Evolutionary conservation across 2,797 vertebrate genomes (phyloP), one percentile per base, ranked within the genome.

Genomic region (Champsocephalus esox): DNA sequence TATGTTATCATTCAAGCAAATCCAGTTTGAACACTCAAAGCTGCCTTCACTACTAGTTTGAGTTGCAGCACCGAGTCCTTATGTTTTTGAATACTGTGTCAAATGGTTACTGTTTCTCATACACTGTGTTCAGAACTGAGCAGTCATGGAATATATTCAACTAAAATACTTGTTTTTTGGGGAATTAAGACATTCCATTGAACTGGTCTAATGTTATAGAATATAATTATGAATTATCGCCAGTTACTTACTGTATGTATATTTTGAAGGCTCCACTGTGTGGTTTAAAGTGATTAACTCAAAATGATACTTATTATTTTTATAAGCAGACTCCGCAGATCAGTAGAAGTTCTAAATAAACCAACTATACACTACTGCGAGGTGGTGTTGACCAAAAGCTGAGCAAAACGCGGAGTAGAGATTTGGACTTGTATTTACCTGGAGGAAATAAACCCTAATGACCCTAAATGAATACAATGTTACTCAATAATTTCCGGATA

Each of bases 1-100:
- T 88, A 62, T 77, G 45, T 69, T 62, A 50, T 64, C 50, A 4
- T 62, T 67, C 34, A 68, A 85, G 66, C 67, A 87, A 77, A 80
- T 82, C 45, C 21, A 77, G 58, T 60, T 48, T 9, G 1, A 73
- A 56, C 60, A 48, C 49, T 50, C 49, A 65, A 50, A 77, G 75
- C 64, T 79, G 73, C 67, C 75, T 85, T 68, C 55, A n/a, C 41
- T 63, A 11, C 41, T 2, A 5, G 68, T 83, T 77, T 51, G 28
- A 12, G 41, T 14, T 54, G 45, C 34, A 65, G 50, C 41, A 62
- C 34, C 38, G 28, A 16, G 43, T 45, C 17, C 51, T 38, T 14
- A 45, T 52, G 34, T 17, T 14, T 57, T 59, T 73, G n/a, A 72
- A 5, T 19, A 11, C 21, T 3, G 11, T 38, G 38, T 43, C 32